Evolutionary conservation across 1,140 invertebrate species (phyloP).

Genomic region (Drosophila oshimai): DNA sequence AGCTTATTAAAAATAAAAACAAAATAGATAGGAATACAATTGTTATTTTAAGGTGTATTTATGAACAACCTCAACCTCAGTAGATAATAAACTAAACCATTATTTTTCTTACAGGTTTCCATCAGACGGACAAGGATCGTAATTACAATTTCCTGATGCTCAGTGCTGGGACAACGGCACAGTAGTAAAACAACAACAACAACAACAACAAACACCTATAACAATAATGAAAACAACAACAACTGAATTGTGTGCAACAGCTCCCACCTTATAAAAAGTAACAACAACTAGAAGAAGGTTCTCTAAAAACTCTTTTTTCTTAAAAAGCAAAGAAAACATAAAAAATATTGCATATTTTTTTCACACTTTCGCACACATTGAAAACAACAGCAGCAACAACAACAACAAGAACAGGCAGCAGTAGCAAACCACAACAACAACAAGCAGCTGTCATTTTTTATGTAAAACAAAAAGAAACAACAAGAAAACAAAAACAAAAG

Average conservation of each 20-base stretch:
- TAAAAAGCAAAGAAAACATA: neutral
- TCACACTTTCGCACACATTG: constrained; percentile 25
- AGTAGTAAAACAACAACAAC: constrained; percentile 27
- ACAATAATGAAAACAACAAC: constrained; percentile 39
- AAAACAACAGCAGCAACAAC: neutral
- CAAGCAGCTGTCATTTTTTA: constrained; percentile 25
- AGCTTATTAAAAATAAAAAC: too few relatives aligned
- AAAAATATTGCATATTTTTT: constrained; percentile 14
- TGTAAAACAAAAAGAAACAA: constrained; percentile 15
- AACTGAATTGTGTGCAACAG: constrained; percentile 78
- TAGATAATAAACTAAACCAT: neutral
- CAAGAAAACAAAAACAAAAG: constrained; percentile 48
- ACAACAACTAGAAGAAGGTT: constrained; percentile 33
- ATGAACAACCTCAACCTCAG: neutral
- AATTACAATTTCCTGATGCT: constrained; percentile 66
- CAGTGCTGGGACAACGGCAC: constrained; percentile 59
- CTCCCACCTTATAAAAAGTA: constrained; percentile 61
- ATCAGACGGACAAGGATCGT: constrained; percentile 67
- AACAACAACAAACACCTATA: constrained; percentile 39
- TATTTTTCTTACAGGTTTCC: constrained; percentile 31
- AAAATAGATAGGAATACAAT: too few relatives aligned
- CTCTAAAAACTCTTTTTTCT: constrained; percentile 21
- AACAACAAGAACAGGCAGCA: neutral
- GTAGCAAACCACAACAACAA: constrained; percentile 19
- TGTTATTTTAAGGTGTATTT: neutral